Evolutionary conservation across 2,797 vertebrate species (phyloP), one percentile per base, ranked within the genome.

Genomic region (Protonibea diacanthus): DNA sequence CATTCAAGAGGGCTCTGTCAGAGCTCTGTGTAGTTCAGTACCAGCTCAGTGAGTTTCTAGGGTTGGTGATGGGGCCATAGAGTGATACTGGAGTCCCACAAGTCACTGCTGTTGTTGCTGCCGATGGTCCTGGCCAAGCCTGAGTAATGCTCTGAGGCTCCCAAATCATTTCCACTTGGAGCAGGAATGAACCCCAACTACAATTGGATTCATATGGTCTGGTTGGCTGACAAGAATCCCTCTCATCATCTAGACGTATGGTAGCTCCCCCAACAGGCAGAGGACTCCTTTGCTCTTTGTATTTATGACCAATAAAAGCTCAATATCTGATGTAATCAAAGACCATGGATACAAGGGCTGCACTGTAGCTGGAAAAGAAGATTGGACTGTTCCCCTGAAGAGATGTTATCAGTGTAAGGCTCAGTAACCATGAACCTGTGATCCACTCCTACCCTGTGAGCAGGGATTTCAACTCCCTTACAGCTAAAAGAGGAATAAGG

Each of bases 161-260:
- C 84, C 82, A 91, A 92, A 93, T 89, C 81, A 89, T 91, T 92
- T 90, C 89, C 90, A 92, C 85, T 91, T 88, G 90, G 71, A 88
- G 84, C 72, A 78, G 78, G 82, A 92, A 86, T 87, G 86, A 91
- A 86, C 79, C 80, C 80, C 33, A 21, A 69, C 74, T 88, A 67
- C 88, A 89, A 91, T 82, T 91, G 91, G 86, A 90, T 84, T 90
- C 83, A 18, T 78, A 90, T 89, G 87, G 69, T 80, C 78, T 88
- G 72, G 80, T 83, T 1, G 17, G 67, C 72, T 80, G 84, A 86
- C 81, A 86, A 83, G 59, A 88, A 77, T 76, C 76, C 77, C 52
- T 81, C 69, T 72, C 71, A 81, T 90, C 81, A 58, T 81, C 49
- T 55, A 33, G 17, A 65, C 78, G 84, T 76, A 82, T 51, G 58